Percentiles rank a stretch among this genome's conserved stretches.
phyloP scores from a whole-genome alignment of 2,797 vertebrate species.

The Mormyrus hasselquistii region DNA sequence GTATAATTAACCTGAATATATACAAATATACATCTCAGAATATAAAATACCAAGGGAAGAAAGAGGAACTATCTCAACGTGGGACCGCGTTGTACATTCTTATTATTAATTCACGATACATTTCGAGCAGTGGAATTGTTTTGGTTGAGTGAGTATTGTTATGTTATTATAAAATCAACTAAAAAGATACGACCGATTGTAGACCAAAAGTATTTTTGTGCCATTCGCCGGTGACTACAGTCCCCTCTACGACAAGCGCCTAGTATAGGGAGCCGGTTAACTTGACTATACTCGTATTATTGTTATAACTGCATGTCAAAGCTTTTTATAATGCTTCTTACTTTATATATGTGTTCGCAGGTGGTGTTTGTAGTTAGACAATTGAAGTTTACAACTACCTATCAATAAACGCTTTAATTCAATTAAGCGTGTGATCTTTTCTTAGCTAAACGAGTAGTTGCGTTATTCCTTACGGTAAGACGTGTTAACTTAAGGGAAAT shows the following conservation, averaged over 20 bases:
- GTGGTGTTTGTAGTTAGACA: constrained; percentile 5
- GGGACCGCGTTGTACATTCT: constrained; percentile 40
- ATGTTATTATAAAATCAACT: constrained; percentile 18
- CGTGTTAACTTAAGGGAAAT: constrained; percentile 3
- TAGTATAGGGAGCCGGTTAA: background rate
- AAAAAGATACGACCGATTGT: background rate
- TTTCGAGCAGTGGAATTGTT: constrained; percentile 20
- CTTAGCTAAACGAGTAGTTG: background rate
- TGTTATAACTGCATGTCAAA: background rate
- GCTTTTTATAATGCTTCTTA: background rate
- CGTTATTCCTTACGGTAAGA: background rate
- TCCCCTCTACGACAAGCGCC: constrained; percentile 10
- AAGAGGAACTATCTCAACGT: constrained; percentile 47
- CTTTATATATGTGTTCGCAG: background rate
- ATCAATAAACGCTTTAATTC: constrained; percentile 12
- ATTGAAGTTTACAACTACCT: background rate
- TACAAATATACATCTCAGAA: background rate
- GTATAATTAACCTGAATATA: constrained; percentile 38
- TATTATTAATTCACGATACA: constrained; percentile 15
- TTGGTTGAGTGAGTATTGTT: constrained; percentile 22
- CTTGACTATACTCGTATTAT: constrained; percentile 10
- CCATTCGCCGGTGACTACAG: constrained; percentile 11
- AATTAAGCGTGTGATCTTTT: background rate
- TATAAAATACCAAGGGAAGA: constrained; percentile 20
- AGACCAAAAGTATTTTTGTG: constrained; percentile 18